These are phyloP conservation scores for Thecophora atra DNA, from an alignment of 2,888 invertebrate species.

Conservation along the genomic window DNA sequence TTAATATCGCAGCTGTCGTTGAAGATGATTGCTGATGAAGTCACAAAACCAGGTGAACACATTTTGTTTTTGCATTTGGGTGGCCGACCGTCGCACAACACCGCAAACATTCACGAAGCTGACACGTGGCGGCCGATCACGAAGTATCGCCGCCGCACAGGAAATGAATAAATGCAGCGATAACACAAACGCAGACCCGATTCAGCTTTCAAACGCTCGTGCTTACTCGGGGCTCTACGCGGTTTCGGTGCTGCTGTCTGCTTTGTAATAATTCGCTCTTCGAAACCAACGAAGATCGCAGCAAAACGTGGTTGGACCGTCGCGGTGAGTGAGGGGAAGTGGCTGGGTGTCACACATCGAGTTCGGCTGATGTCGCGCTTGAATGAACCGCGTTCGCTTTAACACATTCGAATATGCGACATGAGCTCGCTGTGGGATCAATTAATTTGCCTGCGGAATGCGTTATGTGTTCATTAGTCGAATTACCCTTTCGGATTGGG, in stretches of 20 bases:
- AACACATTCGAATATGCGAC: background rate
- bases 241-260: no score
- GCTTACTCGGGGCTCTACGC: no score
- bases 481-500: background rate
- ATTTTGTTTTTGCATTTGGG: background rate
- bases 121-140: conserved; percentile 43
- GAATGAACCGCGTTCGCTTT: conserved; percentile 11
- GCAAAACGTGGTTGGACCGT: no score
- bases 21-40: conserved; percentile 5
- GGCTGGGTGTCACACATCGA: background rate
- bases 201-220: no score
- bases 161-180: no score
- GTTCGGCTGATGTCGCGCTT: background rate
- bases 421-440: background rate
- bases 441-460: background rate
- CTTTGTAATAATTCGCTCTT: no score
- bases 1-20: conserved; percentile 6
- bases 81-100: conserved; percentile 19
- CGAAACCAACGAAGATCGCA: no score
- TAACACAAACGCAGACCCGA: no score
- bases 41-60: background rate
- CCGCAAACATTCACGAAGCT: conserved; percentile 36
- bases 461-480: conserved; percentile 1
- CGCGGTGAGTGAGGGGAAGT: no score
- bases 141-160: conserved; percentile 9